phyloP scores from a whole-genome alignment of 2,888 invertebrate species.

The Philhelius pedissequus region DNA sequence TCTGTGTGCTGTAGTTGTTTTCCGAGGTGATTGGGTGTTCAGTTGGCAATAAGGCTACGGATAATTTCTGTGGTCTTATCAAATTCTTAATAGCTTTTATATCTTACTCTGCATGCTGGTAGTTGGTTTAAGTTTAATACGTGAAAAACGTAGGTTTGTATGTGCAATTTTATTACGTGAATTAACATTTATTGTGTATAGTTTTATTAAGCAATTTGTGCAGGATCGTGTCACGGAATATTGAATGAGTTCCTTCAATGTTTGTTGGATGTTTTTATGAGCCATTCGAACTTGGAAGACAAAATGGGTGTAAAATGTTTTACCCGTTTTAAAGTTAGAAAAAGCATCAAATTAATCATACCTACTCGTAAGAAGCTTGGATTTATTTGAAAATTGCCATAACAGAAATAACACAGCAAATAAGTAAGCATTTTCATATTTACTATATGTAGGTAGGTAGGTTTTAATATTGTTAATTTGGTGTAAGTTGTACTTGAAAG shows the following conservation, averaged over 20 bases:
- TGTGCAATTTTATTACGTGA: slow-evolving; percentile 51
- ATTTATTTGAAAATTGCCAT: too few species aligned
- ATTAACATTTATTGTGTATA: slow-evolving; percentile 59
- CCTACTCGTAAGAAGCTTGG: background rate
- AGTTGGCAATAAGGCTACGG: background rate
- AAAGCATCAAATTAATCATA: background rate
- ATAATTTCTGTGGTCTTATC: slow-evolving; percentile 44
- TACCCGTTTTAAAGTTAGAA: background rate
- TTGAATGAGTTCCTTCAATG: slow-evolving; percentile 27
- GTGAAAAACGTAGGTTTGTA: background rate
- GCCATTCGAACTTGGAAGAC: background rate
- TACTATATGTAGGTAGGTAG: too few species aligned
- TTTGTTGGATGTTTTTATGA: background rate
- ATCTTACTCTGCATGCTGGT: slow-evolving; percentile 5
- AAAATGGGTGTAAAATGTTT: background rate
- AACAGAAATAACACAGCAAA: too few species aligned
- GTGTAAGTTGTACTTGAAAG: too few species aligned
- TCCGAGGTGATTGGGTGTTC: background rate
- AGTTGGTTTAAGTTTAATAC: slow-evolving; percentile 30
- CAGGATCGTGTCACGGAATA: slow-evolving; percentile 56
- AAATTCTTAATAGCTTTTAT: slow-evolving; percentile 41
- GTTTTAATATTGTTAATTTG: too few species aligned
- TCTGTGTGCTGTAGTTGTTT: background rate
- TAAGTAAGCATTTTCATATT: too few species aligned
- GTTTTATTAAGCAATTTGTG: slow-evolving; percentile 62